Conservation (phyloP, 2,797 vertebrate species). For the Dipus sagitta region DNA sequence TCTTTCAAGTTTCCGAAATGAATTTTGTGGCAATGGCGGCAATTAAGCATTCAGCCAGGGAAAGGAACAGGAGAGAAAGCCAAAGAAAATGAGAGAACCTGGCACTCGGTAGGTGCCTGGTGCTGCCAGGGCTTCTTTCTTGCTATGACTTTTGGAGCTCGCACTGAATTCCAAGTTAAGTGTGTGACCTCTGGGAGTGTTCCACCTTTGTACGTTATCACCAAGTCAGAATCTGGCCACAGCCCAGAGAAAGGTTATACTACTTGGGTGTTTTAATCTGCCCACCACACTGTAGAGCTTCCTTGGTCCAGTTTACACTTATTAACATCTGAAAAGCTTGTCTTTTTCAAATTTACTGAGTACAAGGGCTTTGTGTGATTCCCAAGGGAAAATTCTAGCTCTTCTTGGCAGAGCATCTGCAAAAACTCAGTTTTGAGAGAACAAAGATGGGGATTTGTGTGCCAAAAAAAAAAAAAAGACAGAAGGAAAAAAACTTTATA, state of each 20-base stretch:
- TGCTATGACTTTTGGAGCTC: constrained; percentile 45
- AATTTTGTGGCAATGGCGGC: constrained; percentile 42
- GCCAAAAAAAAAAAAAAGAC: constrained; percentile 39
- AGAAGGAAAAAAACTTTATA: constrained; percentile 52
- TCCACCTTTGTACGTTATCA: constrained; percentile 64
- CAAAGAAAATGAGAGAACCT: constrained; percentile 66
- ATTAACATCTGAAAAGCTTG: constrained; percentile 78
- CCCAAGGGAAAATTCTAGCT: constrained; percentile 69
- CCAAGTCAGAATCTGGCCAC: constrained; percentile 43
- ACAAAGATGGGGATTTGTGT: constrained; percentile 43
- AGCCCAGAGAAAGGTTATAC: constrained; percentile 49
- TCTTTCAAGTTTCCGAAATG: constrained; percentile 25
- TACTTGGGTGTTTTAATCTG: constrained; percentile 53
- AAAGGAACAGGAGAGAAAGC: constrained; percentile 4
- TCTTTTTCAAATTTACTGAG: constrained; percentile 68
- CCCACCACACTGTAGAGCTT: background rate
- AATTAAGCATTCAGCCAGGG: background rate
- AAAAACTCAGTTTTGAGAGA: constrained; percentile 56
- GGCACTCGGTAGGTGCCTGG: constrained; percentile 36
- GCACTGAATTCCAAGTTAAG: constrained; percentile 53
- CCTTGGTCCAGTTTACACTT: constrained; percentile 46
- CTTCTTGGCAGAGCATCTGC: constrained; percentile 59
- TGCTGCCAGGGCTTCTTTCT: constrained; percentile 13
- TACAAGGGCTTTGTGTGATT: constrained; percentile 56
- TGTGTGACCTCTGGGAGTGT: constrained; percentile 6